Evolutionary conservation across 2,797 vertebrate species (phyloP), one percentile per base, ranked within the genome.

Genomic region (Halcyon leucocephala): DNA sequence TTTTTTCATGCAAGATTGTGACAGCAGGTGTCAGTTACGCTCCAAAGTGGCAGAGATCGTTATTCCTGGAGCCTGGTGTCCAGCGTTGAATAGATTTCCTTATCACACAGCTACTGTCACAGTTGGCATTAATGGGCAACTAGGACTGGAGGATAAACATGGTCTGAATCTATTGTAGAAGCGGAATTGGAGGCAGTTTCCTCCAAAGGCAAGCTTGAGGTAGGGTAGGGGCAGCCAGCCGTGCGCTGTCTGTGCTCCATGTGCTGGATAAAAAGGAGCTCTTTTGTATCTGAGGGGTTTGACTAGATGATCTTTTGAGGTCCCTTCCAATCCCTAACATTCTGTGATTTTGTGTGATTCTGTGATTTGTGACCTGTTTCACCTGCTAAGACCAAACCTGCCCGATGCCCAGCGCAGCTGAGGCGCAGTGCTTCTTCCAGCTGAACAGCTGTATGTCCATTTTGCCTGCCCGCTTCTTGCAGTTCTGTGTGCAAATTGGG

Each of bases 1-100:
- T 52, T 16, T 86, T 67, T 35, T n/a, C 48, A 9, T 76, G 82
- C 41, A 19, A 31, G 82, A 71, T 51, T 89, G 52, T 91, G 79
- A 86, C 83, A 94, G 94, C 88, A 90, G 79, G 83, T 97, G 74
- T 90, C 78, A 94, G 77, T 94, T 96, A n/a, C 15, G 21, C 60
- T 89, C 71, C 39, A 37, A 49, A 91, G 71, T 82, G 60, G 51
- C 74, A 84, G 61, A 84, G 60, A 73, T 93, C 33, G 31, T 82
- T 96, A 70, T 69, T 94, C 66, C 51, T 69, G 72, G 51, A 79
- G 77, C 85, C 58, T 84, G 67, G 81, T 92, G 67, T 73, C 71
- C 78, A 24, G 65, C 37, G 35, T 48, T 86, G 84, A 87, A 72
- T 91, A 87, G 82, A 60, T 69, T 64, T 86, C 52, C 89, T 86